phyloP scores from a whole-genome alignment of 2,888 invertebrate genomes.

The Priocnemis perturbator region DNA sequence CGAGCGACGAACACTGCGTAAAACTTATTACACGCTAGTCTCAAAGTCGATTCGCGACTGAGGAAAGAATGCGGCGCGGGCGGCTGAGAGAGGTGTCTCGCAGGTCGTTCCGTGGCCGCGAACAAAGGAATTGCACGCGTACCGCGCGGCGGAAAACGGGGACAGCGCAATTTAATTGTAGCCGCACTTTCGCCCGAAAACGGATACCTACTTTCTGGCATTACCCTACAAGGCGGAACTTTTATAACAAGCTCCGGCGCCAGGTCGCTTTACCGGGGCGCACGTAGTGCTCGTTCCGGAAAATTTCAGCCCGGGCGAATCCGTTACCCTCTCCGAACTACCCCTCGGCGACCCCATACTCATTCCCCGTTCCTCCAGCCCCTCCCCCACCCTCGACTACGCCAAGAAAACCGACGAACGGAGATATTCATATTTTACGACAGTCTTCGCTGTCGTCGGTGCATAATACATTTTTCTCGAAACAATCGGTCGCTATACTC shows the following conservation, averaged over 20 bases:
- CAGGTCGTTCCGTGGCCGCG: conserved; percentile 2
- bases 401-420: conserved; percentile 11
- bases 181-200: conserved; percentile 43
- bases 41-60: conserved; percentile 20
- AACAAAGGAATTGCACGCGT: conserved; percentile 24
- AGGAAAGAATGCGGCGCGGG: conserved; percentile 28
- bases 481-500: conserved; percentile 29
- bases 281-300: conserved; percentile 34
- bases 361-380: not conserved
- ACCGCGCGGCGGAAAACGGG: conserved; percentile 15
- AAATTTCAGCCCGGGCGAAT: conserved; percentile 32
- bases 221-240: conserved; percentile 45
- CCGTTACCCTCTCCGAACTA: not conserved
- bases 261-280: conserved; percentile 1
- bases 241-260: conserved; percentile 45
- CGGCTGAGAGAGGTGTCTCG: not conserved
- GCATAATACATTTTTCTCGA: conserved; percentile 35
- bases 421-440: conserved; percentile 40
- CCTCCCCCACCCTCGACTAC: not conserved
- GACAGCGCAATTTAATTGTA: conserved; percentile 49
- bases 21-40: not conserved
- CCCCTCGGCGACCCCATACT: not conserved
- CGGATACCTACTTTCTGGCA: conserved; percentile 51
- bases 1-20: too few species aligned
- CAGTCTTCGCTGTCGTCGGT: conserved; percentile 27